Evolutionary conservation across 2,113 vertebrate genomes (phyloP), one percentile per base, ranked within the genome.

Genomic region (Channa maculata): DNA sequence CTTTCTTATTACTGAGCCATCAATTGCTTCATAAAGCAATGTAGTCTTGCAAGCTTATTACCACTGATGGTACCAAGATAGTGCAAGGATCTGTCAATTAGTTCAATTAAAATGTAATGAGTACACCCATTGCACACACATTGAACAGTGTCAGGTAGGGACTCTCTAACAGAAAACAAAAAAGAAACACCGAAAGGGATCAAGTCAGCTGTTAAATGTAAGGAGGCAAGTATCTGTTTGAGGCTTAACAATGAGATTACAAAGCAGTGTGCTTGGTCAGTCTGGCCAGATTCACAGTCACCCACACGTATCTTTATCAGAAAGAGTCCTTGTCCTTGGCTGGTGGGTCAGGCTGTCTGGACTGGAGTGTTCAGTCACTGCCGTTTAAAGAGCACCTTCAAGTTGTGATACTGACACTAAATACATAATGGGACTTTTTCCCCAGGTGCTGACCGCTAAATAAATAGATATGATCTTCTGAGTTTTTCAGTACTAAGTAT

Each of bases 51-150:
- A n/a, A 41, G 15, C 33, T 64, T 41, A 55, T 72, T 72, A 33
- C 4, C 11, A 6, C 13, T 13, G 41, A 55, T 8, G 34, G 43
- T 6, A 8, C n/a, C 6, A 2, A 11, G 38, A 59, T 5, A 24
- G 14, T 52, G 54, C 66, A 9, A 9, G 12, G 52, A 51, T 14
- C 51, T 51, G 5, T 41, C 44, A 13, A 44, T 59, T 43, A 58
- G 15, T 44, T 50, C 45, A 43, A n/a, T 43, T 49, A 15, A 15
- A 75, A 66, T 3, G 12, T 44, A 12, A 50, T 75, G 13, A 66
- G 6, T 38, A 10, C n/a, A 58, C 10, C 36, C 5, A 3, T 3
- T 14, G 3, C 2, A 65, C 8, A 49, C 39, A 5, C 50, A 48
- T 12, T 41, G 7, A 49, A 33, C 10, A 38, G 2, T 3, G 8